phyloP scores from a whole-genome alignment of 2,113 vertebrate genomes.

The Laticauda colubrina region DNA sequence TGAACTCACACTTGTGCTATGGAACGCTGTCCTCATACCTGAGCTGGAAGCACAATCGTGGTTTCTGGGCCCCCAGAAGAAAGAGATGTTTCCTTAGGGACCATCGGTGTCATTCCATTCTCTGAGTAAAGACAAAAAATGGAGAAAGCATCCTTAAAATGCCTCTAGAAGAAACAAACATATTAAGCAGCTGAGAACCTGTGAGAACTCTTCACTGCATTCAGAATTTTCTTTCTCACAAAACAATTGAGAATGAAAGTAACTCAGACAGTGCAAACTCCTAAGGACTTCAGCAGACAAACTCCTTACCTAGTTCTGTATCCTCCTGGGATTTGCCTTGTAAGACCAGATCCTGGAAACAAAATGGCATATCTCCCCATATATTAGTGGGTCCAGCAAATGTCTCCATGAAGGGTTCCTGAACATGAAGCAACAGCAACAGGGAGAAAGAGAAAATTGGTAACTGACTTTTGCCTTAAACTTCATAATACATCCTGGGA shows the following conservation, averaged over 20 bases:
- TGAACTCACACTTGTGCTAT: background rate
- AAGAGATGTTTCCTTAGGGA: background rate
- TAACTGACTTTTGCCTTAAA: background rate
- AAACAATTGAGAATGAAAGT: background rate
- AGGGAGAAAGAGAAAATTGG: background rate
- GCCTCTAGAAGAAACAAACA: background rate
- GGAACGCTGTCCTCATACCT: background rate
- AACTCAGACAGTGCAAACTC: background rate
- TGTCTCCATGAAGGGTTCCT: background rate
- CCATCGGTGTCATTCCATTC: background rate
- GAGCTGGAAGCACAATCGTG: background rate
- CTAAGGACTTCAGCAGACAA: background rate
- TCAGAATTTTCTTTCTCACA: background rate
- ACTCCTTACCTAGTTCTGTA: background rate
- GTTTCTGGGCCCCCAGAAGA: background rate
- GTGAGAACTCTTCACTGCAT: background rate
- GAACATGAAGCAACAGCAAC: background rate
- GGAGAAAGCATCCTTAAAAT: background rate
- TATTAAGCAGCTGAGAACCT: background rate
- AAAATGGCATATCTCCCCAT: background rate
- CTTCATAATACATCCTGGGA: background rate
- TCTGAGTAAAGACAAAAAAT: background rate
- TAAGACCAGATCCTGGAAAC: background rate
- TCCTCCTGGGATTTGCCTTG: background rate
- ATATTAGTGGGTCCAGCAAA: background rate